Conservation (phyloP, 2,797 vertebrate species). For the Manis javanica region DNA sequence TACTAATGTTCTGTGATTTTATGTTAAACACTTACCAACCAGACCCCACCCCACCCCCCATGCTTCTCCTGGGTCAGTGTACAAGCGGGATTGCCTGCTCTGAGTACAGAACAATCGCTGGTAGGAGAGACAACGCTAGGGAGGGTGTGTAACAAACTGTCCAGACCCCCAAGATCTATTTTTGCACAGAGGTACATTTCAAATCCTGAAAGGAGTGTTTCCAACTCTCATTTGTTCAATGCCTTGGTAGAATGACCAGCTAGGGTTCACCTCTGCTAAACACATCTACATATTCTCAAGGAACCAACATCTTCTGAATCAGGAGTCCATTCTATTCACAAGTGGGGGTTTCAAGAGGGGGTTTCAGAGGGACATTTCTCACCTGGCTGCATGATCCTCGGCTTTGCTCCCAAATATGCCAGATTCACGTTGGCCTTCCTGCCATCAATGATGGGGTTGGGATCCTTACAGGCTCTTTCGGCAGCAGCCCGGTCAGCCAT, state of each 20-base stretch:
- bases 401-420: conserved; percentile 98
- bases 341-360: not conserved
- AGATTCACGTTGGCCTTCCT: conserved; percentile 99
- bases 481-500: conserved; percentile 98
- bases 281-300: not conserved
- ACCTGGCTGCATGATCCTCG: conserved; percentile 99
- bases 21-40: not conserved
- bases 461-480: conserved; percentile 98
- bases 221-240: conserved; percentile 30
- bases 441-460: conserved; percentile 99
- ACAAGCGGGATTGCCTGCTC: not conserved
- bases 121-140: not conserved
- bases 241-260: conserved; percentile 4
- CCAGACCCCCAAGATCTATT: not conserved
- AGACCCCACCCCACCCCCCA: not conserved
- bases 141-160: not conserved
- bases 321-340: not conserved
- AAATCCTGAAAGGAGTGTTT: conserved; percentile 1
- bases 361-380: conserved; percentile 60
- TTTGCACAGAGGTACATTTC: conserved; percentile 37
- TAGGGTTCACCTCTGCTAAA: conserved; percentile 26
- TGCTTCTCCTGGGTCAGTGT: not conserved
- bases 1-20: not conserved
- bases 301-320: not conserved
- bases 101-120: not conserved